Conservation (phyloP, 2,888 invertebrate species). For the Harmothoe impar region DNA sequence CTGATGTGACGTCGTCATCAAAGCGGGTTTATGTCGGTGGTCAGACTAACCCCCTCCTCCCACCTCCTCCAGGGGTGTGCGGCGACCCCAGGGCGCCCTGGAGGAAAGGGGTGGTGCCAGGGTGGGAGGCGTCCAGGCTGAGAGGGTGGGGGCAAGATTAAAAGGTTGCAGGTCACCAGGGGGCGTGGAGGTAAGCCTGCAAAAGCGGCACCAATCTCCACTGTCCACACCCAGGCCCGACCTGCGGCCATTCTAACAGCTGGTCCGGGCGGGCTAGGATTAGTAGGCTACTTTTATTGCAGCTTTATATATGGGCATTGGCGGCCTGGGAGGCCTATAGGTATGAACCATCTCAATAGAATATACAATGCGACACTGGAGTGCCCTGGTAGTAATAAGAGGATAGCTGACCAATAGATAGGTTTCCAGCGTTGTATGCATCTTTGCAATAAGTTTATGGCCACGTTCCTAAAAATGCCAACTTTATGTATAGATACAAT, state of each 20-base stretch:
- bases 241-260: background rate
- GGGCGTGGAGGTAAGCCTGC: background rate
- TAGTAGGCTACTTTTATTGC: too few relatives aligned
- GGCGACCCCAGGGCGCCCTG: background rate
- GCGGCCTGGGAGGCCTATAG: too few relatives aligned
- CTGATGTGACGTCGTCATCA: background rate
- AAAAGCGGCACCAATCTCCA: conserved; percentile 40
- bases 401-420: too few relatives aligned
- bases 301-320: too few relatives aligned
- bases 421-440: too few relatives aligned
- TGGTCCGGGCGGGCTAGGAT: background rate
- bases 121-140: background rate
- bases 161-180: conserved; percentile 5
- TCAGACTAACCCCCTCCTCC: background rate
- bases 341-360: too few relatives aligned
- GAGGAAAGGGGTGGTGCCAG: background rate
- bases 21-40: background rate
- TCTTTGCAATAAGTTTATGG: too few relatives aligned
- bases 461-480: too few relatives aligned
- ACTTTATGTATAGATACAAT: too few relatives aligned
- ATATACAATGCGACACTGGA: too few relatives aligned
- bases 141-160: conserved; percentile 31
- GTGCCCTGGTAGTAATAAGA: too few relatives aligned
- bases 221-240: conserved; percentile 39
- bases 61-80: background rate